Percentiles rank a stretch among this genome's conserved stretches.
phyloP scores from a whole-genome alignment of 2,113 vertebrate genomes.

The Lepus americanus region DNA sequence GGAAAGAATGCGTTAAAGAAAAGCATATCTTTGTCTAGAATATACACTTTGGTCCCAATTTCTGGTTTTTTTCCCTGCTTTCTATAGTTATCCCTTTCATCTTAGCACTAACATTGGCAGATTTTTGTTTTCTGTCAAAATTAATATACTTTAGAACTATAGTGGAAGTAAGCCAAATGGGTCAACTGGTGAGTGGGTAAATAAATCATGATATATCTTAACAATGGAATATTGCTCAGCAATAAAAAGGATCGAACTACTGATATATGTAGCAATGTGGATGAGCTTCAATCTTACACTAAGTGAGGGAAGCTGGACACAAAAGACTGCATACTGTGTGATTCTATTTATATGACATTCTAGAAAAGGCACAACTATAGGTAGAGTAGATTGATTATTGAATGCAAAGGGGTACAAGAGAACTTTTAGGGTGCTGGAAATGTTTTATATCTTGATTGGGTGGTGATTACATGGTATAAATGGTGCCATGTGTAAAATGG shows the following conservation, averaged over 20 bases:
- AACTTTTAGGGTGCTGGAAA: conserved; percentile 9
- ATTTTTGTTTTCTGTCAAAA: conserved; percentile 68
- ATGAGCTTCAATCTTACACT: not conserved
- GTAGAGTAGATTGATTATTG: conserved; percentile 20
- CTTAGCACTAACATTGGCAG: not conserved
- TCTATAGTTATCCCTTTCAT: conserved; percentile 41
- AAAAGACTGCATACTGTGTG: not conserved
- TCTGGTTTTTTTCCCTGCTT: not conserved
- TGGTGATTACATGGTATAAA: conserved; percentile 13
- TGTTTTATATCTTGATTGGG: conserved; percentile 39
- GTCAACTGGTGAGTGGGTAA: conserved; percentile 4
- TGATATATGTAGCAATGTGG: not conserved
- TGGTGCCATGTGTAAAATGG: conserved; percentile 28
- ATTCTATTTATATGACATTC: conserved; percentile 40
- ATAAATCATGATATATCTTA: not conserved
- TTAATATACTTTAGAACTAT: conserved; percentile 48
- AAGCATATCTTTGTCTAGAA: conserved; percentile 10
- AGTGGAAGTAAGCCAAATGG: conserved; percentile 48
- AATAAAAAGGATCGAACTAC: not conserved
- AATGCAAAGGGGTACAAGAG: not conserved
- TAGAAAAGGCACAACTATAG: conserved; percentile 46
- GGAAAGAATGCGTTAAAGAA: conserved; percentile 60
- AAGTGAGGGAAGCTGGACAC: conserved; percentile 34
- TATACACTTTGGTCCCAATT: conserved; percentile 45
- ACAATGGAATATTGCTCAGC: conserved; percentile 13